Evolutionary conservation across 1,140 invertebrate species (phyloP).

Genomic region (Pararge aegeria): DNA sequence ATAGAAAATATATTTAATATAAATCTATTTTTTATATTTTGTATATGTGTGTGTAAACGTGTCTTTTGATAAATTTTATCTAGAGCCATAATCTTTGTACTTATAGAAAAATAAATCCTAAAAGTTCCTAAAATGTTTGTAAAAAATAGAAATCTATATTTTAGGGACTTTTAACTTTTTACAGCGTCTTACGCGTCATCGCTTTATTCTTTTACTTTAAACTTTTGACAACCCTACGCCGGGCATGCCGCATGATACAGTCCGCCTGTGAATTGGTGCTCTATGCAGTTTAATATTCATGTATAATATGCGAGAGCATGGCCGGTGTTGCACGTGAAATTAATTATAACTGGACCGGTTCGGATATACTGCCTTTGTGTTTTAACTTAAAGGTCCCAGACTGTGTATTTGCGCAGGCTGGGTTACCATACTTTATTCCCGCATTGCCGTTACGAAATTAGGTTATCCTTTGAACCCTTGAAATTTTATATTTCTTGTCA

Average conservation of each 20-base stretch:
- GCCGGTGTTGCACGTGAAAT: slow-evolving; percentile 54
- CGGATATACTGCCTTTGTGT: slow-evolving; percentile 26
- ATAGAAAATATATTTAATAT: no score
- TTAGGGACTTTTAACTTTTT: no score
- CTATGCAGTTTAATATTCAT: slow-evolving; percentile 67
- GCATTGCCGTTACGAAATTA: not conserved
- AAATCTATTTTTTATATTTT: no score
- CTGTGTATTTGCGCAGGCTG: slow-evolving; percentile 13
- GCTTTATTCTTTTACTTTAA: not conserved
- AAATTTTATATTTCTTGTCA: not conserved
- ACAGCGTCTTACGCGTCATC: no score
- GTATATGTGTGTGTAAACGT: no score
- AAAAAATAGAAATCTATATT: no score
- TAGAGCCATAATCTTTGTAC: no score
- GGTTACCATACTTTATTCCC: not conserved
- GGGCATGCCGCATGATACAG: not conserved
- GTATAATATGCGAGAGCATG: slow-evolving; percentile 63
- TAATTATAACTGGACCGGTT: slow-evolving; percentile 48
- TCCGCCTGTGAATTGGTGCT: slow-evolving; percentile 9
- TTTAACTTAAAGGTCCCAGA: slow-evolving; percentile 26
- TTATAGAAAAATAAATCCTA: no score
- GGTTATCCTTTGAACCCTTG: not conserved
- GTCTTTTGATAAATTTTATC: no score
- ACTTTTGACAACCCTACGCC: not conserved
- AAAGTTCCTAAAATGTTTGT: no score